Evolutionary conservation across 2,113 vertebrate genomes (phyloP), one percentile per base, ranked within the genome.

Genomic region (Pterocles burchelli): DNA sequence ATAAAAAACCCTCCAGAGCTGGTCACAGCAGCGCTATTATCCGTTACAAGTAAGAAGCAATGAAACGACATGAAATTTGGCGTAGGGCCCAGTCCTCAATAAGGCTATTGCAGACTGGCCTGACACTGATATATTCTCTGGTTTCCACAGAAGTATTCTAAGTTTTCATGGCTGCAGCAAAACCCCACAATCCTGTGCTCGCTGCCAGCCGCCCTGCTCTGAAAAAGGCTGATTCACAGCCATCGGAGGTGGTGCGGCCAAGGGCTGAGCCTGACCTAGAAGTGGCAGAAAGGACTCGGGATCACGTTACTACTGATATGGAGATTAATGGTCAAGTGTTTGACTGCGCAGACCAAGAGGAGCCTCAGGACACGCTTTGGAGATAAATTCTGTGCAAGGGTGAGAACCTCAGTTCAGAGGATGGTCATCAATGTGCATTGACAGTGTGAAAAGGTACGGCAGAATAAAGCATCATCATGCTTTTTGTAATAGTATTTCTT

Each of bases 121-220:
- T 96, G 93, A 93, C 84, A 70, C 93, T 90, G 95, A 95, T 58
- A 7, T 17, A 90, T 91, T 61, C 85, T 70, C 80, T 63, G 87
- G 68, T 93, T 82, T 88, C 75, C 92, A 87, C 73, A 91, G 38
- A 62, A 90, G 54, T 28, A 82, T 25, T 86, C 29, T 10, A 48
- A 79, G 70, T 31, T 75, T 74, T 82, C 8, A 5, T 29, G 91
- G 87, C 75, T 95, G 82, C 72, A 81, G 78, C 77, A 82, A 76
- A 94, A 9, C 21, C 74, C 77, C 70, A 48, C 70, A 43, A 7
- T 48, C 66, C 76, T 46, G 14, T 15, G 49, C 48, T 79, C 54
- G n/a, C 75, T 70, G 88, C 76, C 93, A 93, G 58, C 51, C 17
- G 7, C 45, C 21, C 58, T 34, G 51, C 33, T 41, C 81, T 94